Evolutionary conservation across 1,140 invertebrate genomes (phyloP).

Genomic region (Zophobas morio): DNA sequence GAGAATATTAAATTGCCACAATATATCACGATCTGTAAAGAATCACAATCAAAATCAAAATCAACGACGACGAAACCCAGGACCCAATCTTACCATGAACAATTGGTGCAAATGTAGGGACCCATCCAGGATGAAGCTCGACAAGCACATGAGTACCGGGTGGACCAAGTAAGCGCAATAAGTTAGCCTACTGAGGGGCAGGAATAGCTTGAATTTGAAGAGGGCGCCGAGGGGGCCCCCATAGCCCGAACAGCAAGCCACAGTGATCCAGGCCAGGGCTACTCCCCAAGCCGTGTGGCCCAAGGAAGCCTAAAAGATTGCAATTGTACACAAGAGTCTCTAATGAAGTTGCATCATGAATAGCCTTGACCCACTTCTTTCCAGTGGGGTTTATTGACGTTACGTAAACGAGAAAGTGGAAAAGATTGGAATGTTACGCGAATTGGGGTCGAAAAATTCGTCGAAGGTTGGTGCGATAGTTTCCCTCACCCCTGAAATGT

Average conservation of each 20-base stretch:
- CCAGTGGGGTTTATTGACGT: too few relatives aligned
- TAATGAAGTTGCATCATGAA: not conserved
- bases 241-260: conserved; percentile 84
- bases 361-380: not conserved
- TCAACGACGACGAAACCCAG: too few relatives aligned
- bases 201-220: conserved; percentile 83
- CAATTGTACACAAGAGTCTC: conserved; percentile 1
- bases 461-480: too few relatives aligned
- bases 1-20: conserved; percentile 85
- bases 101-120: conserved; percentile 82
- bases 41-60: conserved; percentile 20
- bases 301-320: conserved; percentile 70
- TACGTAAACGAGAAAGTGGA: too few relatives aligned
- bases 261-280: conserved; percentile 84
- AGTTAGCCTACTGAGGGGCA: conserved; percentile 90
- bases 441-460: too few relatives aligned
- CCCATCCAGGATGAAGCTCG: conserved; percentile 82
- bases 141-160: conserved; percentile 86
- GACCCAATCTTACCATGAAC: conserved; percentile 73
- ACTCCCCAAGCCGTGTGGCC: conserved; percentile 82
- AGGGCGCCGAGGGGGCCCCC: conserved; percentile 81
- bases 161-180: conserved; percentile 94
- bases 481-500: too few relatives aligned
- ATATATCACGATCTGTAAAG: conserved; percentile 80
- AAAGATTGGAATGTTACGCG: too few relatives aligned